Evolutionary conservation across 2,113 vertebrate species (phyloP).

Genomic region (Alligator sinensis): DNA sequence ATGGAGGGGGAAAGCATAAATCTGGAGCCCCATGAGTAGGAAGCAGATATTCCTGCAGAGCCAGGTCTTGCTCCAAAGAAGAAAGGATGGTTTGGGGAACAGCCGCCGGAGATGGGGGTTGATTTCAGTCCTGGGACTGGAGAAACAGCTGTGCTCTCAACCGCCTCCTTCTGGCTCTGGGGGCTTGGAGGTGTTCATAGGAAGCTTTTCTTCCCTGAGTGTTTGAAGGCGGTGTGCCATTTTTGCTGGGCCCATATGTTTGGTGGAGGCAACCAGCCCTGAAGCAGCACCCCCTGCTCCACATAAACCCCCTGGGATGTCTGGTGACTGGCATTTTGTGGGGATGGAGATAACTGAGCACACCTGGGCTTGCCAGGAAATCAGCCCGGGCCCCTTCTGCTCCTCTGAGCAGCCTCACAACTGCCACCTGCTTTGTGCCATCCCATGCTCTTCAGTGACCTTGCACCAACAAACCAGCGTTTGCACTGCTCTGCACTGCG

Average conservation of each 20-base stretch:
- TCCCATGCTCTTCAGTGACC: background rate
- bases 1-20: constrained; percentile 8
- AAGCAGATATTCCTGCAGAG: background rate
- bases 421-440: background rate
- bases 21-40: background rate
- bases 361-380: no score
- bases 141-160: background rate
- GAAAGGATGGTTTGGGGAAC: background rate
- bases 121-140: background rate
- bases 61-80: background rate
- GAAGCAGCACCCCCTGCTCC: no score
- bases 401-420: background rate
- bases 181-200: no score
- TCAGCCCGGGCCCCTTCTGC: no score
- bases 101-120: background rate
- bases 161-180: rapidly evolving
- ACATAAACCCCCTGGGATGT: no score
- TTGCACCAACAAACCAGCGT: background rate
- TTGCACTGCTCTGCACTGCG: no score
- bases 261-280: no score
- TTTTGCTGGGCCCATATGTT: no score
- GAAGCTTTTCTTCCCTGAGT: no score
- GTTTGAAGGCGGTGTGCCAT: no score
- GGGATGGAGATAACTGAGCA: no score
- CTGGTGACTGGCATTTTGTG: no score